Percentiles rank a stretch among this genome's conserved stretches.
Conservation (phyloP, 2,797 vertebrate genomes). For the Catharus ustulatus region DNA sequence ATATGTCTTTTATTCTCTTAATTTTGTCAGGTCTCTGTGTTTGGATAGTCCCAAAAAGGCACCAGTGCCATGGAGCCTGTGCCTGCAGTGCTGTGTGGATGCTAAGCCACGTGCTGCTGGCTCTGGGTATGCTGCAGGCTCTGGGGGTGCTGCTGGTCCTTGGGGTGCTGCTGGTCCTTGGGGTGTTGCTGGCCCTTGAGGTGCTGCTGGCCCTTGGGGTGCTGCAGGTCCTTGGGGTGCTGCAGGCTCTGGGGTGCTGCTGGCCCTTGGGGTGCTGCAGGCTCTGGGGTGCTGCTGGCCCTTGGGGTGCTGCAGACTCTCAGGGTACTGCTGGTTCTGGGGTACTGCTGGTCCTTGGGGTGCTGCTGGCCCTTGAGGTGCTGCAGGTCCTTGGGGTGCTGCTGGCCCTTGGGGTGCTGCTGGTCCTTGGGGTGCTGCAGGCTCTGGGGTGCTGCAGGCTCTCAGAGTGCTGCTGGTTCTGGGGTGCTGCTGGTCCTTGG, state of each 20-base stretch:
- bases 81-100: accelerated
- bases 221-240: too few species aligned
- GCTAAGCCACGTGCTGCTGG: not conserved
- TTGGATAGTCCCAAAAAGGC: not conserved
- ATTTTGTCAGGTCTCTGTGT: not conserved
- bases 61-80: accelerated
- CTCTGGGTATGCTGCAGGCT: not conserved
- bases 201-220: too few species aligned
- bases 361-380: too few species aligned
- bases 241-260: not conserved
- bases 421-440: too few species aligned
- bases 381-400: not conserved
- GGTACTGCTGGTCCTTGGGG: too few species aligned
- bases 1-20: not conserved
- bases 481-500: not conserved
- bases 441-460: too few species aligned
- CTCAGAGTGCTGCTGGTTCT: too few species aligned
- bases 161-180: not conserved
- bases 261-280: too few species aligned
- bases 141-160: not conserved
- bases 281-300: not conserved
- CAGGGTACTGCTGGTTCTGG: too few species aligned
- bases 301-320: too few species aligned
- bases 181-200: not conserved
- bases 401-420: not conserved